phyloP scores from a whole-genome alignment of 2,797 vertebrate genomes.

The Hylomyscus alleni region DNA sequence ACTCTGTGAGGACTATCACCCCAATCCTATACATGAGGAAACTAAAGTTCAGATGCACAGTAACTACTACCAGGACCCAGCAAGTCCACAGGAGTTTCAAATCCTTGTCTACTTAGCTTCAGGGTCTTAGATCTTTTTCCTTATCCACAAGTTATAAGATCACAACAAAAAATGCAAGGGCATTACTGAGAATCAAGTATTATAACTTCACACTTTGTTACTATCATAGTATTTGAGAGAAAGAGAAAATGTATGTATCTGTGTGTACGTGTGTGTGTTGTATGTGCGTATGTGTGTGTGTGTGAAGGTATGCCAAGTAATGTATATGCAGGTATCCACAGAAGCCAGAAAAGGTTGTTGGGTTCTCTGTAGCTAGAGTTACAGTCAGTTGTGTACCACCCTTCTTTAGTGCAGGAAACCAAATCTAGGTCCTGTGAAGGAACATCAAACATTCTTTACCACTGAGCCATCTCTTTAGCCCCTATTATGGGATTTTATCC shows the following conservation, averaged over 20 bases:
- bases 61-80: background rate
- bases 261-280: background rate
- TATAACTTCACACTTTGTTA: background rate
- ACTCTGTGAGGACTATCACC: background rate
- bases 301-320: background rate
- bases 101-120: background rate
- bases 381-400: background rate
- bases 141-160: background rate
- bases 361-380: background rate
- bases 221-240: background rate
- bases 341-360: background rate
- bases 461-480: background rate
- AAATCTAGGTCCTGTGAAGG: background rate
- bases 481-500: background rate
- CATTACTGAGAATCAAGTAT: background rate
- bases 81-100: background rate
- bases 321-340: background rate
- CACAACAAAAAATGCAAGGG: conserved; percentile 39
- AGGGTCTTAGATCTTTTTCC: background rate
- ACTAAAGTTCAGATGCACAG: background rate
- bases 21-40: background rate
- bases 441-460: background rate
- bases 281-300: background rate
- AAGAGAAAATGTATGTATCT: background rate
- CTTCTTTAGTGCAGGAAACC: background rate